A percentile compares a stretch with the other conserved stretches of the same genome.
Evolutionary conservation across 2,797 vertebrate genomes (phyloP).

Genomic region (Hoplostethus atlanticus): DNA sequence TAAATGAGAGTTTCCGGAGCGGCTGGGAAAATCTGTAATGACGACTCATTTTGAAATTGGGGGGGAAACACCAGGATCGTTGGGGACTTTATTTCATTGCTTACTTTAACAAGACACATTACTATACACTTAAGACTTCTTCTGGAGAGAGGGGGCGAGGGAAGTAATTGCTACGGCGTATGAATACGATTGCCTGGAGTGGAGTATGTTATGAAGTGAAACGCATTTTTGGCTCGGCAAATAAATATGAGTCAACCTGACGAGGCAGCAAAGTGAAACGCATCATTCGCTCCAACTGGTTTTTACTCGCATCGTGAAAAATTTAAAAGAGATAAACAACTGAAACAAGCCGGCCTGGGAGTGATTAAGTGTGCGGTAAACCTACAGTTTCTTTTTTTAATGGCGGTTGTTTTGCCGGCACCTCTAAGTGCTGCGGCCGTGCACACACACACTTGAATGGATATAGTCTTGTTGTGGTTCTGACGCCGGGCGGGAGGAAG

Average conservation of each 20-base stretch:
- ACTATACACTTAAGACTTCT: conserved; percentile 30
- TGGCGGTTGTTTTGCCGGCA: conserved; percentile 44
- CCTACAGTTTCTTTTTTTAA: conserved; percentile 5
- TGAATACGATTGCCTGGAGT: conserved; percentile 45
- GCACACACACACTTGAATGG: conserved; percentile 37
- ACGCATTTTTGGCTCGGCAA: conserved; percentile 36
- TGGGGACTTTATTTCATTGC: conserved; percentile 28
- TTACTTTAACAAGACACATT: conserved; percentile 40
- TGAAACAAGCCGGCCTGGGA: conserved; percentile 56
- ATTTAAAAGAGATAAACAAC: conserved; percentile 70
- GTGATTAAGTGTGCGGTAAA: conserved; percentile 54
- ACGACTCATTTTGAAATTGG: conserved; percentile 35
- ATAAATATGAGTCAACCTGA: conserved; percentile 57
- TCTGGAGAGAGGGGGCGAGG: conserved; percentile 31
- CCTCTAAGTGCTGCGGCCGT: conserved; percentile 33
- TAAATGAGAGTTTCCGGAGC: conserved; percentile 17
- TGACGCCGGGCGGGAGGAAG: conserved; percentile 19
- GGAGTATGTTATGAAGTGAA: conserved; percentile 46
- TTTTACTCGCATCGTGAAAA: conserved; percentile 65
- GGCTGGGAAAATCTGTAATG: conserved; percentile 13
- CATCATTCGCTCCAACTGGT: conserved; percentile 44
- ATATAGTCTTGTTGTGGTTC: conserved; percentile 21
- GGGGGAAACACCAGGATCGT: conserved; percentile 20
- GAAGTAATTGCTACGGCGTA: conserved; percentile 45
- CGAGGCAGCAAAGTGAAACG: conserved; percentile 23